Percentiles rank a stretch among this genome's conserved stretches.
These are phyloP conservation scores for Lepidothrix coronata DNA, from an alignment of 2,113 vertebrate genomes.

Conservation along the genomic window DNA sequence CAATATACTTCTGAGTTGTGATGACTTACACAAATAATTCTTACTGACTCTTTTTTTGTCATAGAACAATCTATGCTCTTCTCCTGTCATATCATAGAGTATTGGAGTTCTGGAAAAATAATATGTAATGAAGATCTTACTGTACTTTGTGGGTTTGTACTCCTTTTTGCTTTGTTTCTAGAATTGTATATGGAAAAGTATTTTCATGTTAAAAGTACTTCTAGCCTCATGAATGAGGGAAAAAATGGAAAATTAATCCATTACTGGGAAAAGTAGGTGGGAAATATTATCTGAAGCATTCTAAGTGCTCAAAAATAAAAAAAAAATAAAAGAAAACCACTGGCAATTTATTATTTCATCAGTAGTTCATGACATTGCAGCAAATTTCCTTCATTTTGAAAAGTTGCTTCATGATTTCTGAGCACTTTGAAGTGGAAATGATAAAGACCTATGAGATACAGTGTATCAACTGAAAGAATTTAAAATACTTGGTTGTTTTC, in stretches of 20 bases:
- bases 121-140: background rate
- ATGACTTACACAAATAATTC: background rate
- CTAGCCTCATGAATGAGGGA: background rate
- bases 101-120: background rate
- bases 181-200: background rate
- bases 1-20: background rate
- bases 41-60: background rate
- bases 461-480: background rate
- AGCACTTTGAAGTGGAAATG: background rate
- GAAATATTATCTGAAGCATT: background rate
- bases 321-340: background rate
- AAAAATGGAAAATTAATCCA: background rate
- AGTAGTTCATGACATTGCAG: background rate
- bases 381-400: background rate
- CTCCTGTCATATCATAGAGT: background rate
- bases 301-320: background rate
- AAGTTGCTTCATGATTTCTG: background rate
- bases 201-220: background rate
- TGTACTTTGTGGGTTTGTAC: background rate
- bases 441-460: background rate
- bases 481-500: background rate
- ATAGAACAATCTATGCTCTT: background rate
- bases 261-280: no score
- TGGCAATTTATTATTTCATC: background rate
- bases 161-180: background rate